Evolutionary conservation across 2,113 vertebrate genomes (phyloP).

Genomic region (Oryzias javanicus): DNA sequence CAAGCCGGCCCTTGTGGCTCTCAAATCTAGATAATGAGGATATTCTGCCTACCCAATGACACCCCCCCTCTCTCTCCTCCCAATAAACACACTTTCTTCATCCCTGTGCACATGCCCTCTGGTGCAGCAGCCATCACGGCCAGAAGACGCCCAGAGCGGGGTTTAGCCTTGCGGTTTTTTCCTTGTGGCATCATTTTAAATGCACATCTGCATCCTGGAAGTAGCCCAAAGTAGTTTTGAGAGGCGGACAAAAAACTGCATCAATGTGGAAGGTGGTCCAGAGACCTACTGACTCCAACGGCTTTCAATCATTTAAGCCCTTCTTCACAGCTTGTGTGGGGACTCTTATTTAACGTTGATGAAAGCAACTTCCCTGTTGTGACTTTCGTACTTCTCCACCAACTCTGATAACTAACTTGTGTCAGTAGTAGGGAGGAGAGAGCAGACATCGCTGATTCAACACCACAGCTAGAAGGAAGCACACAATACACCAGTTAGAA

Average conservation of each 20-base stretch:
- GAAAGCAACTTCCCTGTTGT: too few relatives aligned
- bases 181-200: slow-evolving; percentile 60
- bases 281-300: slow-evolving; percentile 27
- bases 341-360: too few relatives aligned
- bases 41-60: slow-evolving; percentile 31
- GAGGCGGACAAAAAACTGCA: slow-evolving; percentile 15
- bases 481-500: too few relatives aligned
- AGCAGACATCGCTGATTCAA: too few relatives aligned
- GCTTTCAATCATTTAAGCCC: slow-evolving; percentile 45
- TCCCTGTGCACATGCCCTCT: slow-evolving; percentile 29
- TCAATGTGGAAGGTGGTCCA: slow-evolving; percentile 9
- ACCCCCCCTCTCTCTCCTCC: slow-evolving; percentile 4
- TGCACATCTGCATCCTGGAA: slow-evolving; percentile 22
- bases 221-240: slow-evolving; percentile 28
- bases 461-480: too few relatives aligned
- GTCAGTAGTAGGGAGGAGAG: too few relatives aligned
- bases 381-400: too few relatives aligned
- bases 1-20: slow-evolving; percentile 43
- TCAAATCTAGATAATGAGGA: slow-evolving; percentile 62
- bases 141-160: slow-evolving; percentile 36
- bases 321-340: slow-evolving; percentile 13
- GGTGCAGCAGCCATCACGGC: slow-evolving; percentile 34
- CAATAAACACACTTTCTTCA: neutral
- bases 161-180: slow-evolving; percentile 55
- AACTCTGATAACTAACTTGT: too few relatives aligned